Base-by-base conservation (phyloP, 2,888 invertebrate species). In the Campopleginae sp. region DNA sequence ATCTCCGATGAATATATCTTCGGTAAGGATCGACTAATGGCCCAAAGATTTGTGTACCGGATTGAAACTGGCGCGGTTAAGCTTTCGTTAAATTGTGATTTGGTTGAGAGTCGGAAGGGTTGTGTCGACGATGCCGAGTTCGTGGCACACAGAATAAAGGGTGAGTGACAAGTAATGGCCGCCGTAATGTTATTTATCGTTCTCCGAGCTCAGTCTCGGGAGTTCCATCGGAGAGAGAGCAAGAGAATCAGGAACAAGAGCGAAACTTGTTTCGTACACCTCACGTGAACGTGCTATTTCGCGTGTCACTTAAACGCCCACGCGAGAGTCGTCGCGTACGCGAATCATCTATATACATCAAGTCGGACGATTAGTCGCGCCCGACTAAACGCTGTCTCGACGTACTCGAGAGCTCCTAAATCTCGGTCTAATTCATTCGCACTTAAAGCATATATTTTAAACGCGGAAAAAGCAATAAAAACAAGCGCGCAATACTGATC, bases 121-220 rank as follows among this genome's bases (percentile, higher is more conserved):
- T 70, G 68, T 23, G 27, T n/a, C 33, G 58, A 61, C 58, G 63
- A 51, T 61, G 76, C 71, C 61, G 58, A 48, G 76, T 61, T 70
- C 51, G 75, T 33, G 68, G 84, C 63, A 17, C 72, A 71, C 14
- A 54, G 75, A 85, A 82, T 79, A 82, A 78, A 87, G 90, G 89
- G 89, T 90, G 92, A 91, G 90, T 88, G 92, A 92, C 90, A 90
- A 92, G 91, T 91, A 92, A 92, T 91, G 92, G 92, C 91, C 89
- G 92, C 91, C 88, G 87, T 87, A 87, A 85, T 83, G 90, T 92
- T 92, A 91, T 92, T 92, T 92, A 92, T 91, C 88, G 90, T 87
- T 65, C 72, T 85, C 74, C 46, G 23, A 61, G 51, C 75, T 83
- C 54, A 68, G 75, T 83, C 72, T 61, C 66, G 61, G 54, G 79